phyloP scores from a whole-genome alignment of 2,797 vertebrate genomes.

The Erethizon dorsatum region DNA sequence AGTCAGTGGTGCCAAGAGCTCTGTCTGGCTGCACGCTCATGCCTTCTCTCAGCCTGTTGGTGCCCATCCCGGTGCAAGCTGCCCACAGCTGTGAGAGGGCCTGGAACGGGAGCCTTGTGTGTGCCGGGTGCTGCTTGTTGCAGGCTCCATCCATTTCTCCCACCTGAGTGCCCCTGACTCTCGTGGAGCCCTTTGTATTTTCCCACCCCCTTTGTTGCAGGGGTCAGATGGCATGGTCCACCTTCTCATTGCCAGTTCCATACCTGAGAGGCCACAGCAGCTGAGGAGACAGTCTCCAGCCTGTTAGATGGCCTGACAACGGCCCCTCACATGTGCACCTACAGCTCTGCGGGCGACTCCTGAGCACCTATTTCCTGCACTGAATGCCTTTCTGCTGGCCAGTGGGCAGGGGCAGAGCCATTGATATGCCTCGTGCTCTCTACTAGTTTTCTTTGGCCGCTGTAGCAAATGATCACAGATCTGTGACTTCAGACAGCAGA shows the following conservation, averaged over 20 bases:
- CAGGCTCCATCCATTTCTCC: neutral
- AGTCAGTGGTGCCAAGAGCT: neutral
- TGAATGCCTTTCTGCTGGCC: neutral
- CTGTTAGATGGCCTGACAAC: fast-evolving
- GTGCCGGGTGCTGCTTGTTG: neutral
- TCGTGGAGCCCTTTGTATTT: neutral
- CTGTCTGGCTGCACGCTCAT: neutral
- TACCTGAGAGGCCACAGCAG: neutral
- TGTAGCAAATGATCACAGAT: neutral
- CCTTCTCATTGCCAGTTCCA: neutral
- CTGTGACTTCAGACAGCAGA: neutral
- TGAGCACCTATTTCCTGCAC: neutral
- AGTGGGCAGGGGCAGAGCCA: too few relatives aligned
- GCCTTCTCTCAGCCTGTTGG: neutral
- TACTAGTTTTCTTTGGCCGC: neutral
- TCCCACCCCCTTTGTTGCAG: neutral
- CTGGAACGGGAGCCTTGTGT: neutral
- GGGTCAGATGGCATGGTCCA: neutral
- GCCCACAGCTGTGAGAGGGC: neutral
- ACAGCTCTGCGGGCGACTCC: neutral
- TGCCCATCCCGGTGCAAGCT: neutral
- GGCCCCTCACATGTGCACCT: neutral
- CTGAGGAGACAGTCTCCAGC: neutral
- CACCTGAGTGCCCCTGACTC: too few relatives aligned
- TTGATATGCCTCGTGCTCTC: neutral